phyloP scores from a whole-genome alignment of 2,888 invertebrate genomes.

The Diachrysia chrysitis region DNA sequence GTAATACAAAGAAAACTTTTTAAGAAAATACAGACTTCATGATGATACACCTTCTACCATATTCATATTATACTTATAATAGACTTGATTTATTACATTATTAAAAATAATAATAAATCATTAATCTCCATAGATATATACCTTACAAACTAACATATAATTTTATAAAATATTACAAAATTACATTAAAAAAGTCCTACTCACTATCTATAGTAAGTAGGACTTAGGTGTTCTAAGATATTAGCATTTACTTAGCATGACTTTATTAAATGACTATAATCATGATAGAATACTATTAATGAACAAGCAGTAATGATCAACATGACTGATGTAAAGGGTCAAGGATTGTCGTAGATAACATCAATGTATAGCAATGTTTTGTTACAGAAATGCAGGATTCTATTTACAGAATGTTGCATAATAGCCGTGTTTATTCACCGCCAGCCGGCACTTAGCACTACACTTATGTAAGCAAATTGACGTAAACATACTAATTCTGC shows the following conservation, averaged over 20 bases:
- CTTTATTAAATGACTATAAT: background rate
- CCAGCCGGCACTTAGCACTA: constrained; percentile 55
- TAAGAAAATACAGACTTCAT: no score
- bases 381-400: constrained; percentile 56
- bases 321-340: constrained; percentile 58
- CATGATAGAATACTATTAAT: background rate
- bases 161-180: no score
- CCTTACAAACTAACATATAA: no score
- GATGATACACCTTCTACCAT: no score
- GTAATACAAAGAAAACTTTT: no score
- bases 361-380: constrained; percentile 60
- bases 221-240: background rate
- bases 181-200: no score
- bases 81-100: no score
- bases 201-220: background rate
- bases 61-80: no score
- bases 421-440: constrained; percentile 63
- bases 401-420: constrained; percentile 85
- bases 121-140: no score
- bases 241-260: background rate
- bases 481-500: constrained; percentile 94
- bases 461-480: constrained; percentile 52
- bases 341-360: constrained; percentile 64
- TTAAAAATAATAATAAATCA: no score
- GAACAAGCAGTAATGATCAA: background rate